Percentiles rank a stretch among this genome's conserved stretches.
Conservation (phyloP, 1,140 invertebrate genomes). For the Aradophagus sp. region DNA sequence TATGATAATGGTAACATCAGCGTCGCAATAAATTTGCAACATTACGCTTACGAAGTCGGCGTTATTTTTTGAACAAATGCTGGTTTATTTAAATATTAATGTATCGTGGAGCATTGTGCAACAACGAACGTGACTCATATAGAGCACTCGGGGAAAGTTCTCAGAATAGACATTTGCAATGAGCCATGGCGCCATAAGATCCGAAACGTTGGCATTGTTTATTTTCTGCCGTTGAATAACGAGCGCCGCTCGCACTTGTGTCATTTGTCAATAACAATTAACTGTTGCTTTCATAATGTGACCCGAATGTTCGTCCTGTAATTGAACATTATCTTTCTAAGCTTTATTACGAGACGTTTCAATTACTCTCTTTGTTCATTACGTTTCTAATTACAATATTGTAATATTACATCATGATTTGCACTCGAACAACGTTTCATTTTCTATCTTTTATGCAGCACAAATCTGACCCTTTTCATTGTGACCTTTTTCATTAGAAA, state of each 20-base stretch:
- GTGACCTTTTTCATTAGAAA: no score
- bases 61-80: conserved; percentile 21
- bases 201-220: conserved; percentile 34
- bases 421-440: no score
- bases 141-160: conserved; percentile 42
- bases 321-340: no score
- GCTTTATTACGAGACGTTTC: no score
- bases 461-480: no score
- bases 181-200: conserved; percentile 39
- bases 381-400: no score
- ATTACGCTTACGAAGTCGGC: conserved; percentile 24
- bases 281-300: conserved; percentile 4
- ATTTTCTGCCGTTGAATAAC: conserved; percentile 29
- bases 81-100: conserved; percentile 32
- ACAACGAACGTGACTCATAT: conserved; percentile 41
- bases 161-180: conserved; percentile 45
- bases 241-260: conserved; percentile 10
- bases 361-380: no score
- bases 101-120: conserved; percentile 25
- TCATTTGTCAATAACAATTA: conserved; percentile 33
- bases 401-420: no score
- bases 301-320: background rate
- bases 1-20: conserved; percentile 23
- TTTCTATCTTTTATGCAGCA: no score
- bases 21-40: conserved; percentile 27